Evolutionary conservation across 2,888 invertebrate genomes (phyloP).

Genomic region (Brachyopa scutellaris): DNA sequence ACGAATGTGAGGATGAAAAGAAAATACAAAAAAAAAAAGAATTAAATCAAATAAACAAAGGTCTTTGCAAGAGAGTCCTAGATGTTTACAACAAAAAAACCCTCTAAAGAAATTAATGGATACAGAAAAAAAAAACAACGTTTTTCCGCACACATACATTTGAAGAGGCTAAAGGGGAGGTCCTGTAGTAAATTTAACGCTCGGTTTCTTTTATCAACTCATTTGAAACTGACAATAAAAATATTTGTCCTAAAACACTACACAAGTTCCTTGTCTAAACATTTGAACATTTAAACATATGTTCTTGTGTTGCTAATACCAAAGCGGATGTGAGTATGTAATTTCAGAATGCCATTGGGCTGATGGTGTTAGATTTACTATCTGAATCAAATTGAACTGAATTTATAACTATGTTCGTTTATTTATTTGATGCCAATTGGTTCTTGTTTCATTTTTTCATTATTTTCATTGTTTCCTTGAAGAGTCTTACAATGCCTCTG

Average conservation of each 20-base stretch:
- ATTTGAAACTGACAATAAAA: constrained; percentile 44
- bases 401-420: too few species aligned
- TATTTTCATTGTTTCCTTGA: too few species aligned
- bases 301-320: constrained; percentile 7
- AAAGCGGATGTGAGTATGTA: constrained; percentile 9
- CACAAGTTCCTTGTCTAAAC: constrained; percentile 25
- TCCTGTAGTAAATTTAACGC: constrained; percentile 23
- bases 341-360: not conserved
- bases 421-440: too few species aligned
- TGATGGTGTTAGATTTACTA: too few species aligned
- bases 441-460: too few species aligned
- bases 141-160: not conserved
- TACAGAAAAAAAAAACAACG: constrained; percentile 3
- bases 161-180: not conserved
- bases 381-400: too few species aligned
- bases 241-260: constrained; percentile 47
- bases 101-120: constrained; percentile 29
- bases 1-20: constrained; percentile 1
- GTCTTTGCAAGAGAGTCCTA: constrained; percentile 25
- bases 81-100: constrained; percentile 1
- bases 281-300: constrained; percentile 18
- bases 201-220: constrained; percentile 53
- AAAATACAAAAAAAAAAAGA: not conserved
- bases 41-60: constrained; percentile 37
- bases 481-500: too few species aligned